These are phyloP conservation scores for Acholoe squamosa DNA, from an alignment of 2,888 invertebrate genomes.

Conservation along the genomic window DNA sequence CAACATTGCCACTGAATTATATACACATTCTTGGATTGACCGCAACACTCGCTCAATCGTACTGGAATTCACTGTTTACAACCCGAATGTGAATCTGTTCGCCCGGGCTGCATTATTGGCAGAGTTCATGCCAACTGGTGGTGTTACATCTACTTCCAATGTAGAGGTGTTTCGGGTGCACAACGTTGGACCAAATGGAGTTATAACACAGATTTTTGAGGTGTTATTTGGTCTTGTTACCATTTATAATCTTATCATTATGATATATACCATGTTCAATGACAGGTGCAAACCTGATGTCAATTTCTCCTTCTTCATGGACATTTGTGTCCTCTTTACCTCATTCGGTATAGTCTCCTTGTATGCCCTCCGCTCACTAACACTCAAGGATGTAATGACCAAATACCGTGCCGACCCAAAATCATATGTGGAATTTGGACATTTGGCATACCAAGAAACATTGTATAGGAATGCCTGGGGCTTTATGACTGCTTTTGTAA, in stretches of 20 bases:
- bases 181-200: background rate
- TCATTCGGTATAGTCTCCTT: background rate
- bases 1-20: background rate
- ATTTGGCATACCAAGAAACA: background rate
- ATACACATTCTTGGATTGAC: slow-evolving; percentile 1
- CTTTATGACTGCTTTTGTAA: background rate
- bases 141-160: background rate
- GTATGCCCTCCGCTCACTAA: background rate
- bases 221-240: background rate
- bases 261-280: background rate
- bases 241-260: background rate
- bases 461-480: slow-evolving; percentile 29
- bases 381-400: background rate
- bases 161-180: background rate
- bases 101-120: background rate
- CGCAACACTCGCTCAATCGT: background rate
- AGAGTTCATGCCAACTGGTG: background rate
- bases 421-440: slow-evolving; percentile 29
- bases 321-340: background rate
- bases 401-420: background rate
- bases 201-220: background rate
- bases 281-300: background rate
- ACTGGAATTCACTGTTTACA: slow-evolving; percentile 38
- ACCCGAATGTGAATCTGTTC: slow-evolving; percentile 22
- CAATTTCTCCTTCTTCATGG: background rate